Base-by-base conservation (phyloP, 2,888 invertebrate species). In the Noctuana brunneofusca region DNA sequence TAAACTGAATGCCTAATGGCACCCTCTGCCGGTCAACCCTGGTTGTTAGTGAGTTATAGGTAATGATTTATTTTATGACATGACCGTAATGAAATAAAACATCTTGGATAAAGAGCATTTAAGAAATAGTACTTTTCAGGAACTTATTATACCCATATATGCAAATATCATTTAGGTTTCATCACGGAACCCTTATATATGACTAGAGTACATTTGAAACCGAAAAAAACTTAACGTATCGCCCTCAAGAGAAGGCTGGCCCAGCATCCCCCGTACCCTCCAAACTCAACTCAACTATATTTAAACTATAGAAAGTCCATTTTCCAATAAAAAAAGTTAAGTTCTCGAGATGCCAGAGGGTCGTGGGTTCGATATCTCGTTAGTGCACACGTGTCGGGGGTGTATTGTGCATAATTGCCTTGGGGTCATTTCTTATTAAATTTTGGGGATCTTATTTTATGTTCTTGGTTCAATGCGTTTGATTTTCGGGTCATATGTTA, bases 401-500 rank as follows among this genome's bases (percentile, higher is more conserved):
- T 46, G 60, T 57, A 64, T 66, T 12, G 48, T 8, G 20, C 4
- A 55, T 69, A 69, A 70, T 69, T 70, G 69, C 55, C 65, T 38
- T 14, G 38, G 38, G 38, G 38, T 14, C 14, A 38, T 38, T 38
- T 38, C 38, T 38, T 38, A 38, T 38, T 38, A 38, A 38, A 38
- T 46, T 55, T 64, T 66, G 38, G 16, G 54, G 60, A 38, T 16
- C 46, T 49, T 54, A 35, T 48, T 60, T 60, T 48, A 60, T 60
- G 18, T 35, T 2, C 24, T 60, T 46, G 38, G 38, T 8, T 38
- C 38, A 38, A 38, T 38, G 16, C 32, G 35, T 49, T 58, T 48
- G 32, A 49, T 20, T 49, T 35, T 35, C 35, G 24, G 41, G 16
- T 24, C 20, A 54, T 5, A 24, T 27, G 24, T 38, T 14, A 14